Evolutionary conservation across 1,140 invertebrate genomes (phyloP), one percentile per base, ranked within the genome.

Genomic region (Drosophila lacertosa): DNA sequence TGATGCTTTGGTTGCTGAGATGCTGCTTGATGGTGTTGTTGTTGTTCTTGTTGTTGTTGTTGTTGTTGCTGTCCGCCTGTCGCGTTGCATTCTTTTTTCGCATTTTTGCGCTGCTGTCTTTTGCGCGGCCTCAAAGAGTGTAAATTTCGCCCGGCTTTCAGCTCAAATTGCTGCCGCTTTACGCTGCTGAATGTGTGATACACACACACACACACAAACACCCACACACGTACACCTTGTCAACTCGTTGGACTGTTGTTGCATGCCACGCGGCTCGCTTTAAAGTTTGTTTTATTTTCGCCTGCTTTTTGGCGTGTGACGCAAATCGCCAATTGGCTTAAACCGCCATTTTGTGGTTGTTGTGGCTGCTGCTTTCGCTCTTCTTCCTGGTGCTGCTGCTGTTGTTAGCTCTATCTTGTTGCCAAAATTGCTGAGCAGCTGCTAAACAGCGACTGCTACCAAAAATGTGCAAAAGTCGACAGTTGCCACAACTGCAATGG

Each of bases 241-340:
- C 39, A 53, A 44, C 48, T 42, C 37, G 15, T 10, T 40, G 22
- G 10, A n/a, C 37, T 51, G 13, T 3, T 39, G 32, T 64, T 42
- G 50, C 35, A 51, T 22, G 26, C 37, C 44, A 3, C 42, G 16
- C n/a, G 20, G 45, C 22, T 11, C 10, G 24, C 33, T 39, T 32
- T 29, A 37, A 47, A 11, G 6, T 45, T 45, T 4, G 26, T 39
- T 53, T 15, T 40, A 45, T 57, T 58, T 65, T 47, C 26, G 37
- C 16, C 18, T 58, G 24, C 55, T 26, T 55, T 75, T 79, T 73
- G 48, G 39, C 54, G 60, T 53, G 55, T 74, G 73, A 71, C 57
- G 77, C 81, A 81, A 84, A 84, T 84, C 77, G 82, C 74, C 79
- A 83, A 79, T 84, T 83, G 80, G 80, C 80, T 73, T 73, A 65